Base-by-base conservation (phyloP, 2,888 invertebrate species). In the Baronia brevicornis region DNA sequence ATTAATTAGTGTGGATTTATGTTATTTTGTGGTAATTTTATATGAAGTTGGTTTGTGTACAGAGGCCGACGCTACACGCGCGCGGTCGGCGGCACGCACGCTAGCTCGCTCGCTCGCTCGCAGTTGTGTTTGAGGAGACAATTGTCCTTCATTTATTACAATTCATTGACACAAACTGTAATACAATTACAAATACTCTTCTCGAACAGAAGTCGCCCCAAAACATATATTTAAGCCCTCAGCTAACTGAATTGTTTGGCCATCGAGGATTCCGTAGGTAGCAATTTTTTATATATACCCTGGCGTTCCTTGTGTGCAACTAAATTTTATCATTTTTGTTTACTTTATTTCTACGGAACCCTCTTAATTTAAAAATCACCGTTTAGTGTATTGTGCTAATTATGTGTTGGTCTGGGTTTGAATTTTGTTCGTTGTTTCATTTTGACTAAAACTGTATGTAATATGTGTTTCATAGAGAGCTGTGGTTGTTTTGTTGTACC, bases 361-460 rank as follows among this genome's bases (percentile, higher is more conserved):
- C 79, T 80, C 79, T 48, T 56, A 51, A 51, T 53, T 48, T 51
- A 43, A 48, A 25, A 51, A 62, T 67, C 73, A 82, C 68, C 64
- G 63, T 59, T 78, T 82, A 84, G 80, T 80, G 77, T 80, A 75
- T 67, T 82, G 82, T 82, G 82, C 82, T 84, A 82, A 80, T 74
- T 77, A 71, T 73, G 75, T 75, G 74, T 77, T 79, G 73, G 78
- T 68, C 73, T 82, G 78, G 77, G 74, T 80, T 80, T 82, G 75
- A 64, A 70, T 79, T 80, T 79, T 82, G 78, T 80, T 82, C 78
- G 77, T 82, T 84, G 80, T 69, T 73, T 75, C 72, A 75, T 80
- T 59, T 62, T 73, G 70, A 80, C 80, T 79, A 73, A 79, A 79
- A 72, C 66, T 82, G 78, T 84, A 78, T 84, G 82, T 82, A 75